Conservation (phyloP, 35 echinoderm and acorn worm species). For the Patiria miniata region DNA sequence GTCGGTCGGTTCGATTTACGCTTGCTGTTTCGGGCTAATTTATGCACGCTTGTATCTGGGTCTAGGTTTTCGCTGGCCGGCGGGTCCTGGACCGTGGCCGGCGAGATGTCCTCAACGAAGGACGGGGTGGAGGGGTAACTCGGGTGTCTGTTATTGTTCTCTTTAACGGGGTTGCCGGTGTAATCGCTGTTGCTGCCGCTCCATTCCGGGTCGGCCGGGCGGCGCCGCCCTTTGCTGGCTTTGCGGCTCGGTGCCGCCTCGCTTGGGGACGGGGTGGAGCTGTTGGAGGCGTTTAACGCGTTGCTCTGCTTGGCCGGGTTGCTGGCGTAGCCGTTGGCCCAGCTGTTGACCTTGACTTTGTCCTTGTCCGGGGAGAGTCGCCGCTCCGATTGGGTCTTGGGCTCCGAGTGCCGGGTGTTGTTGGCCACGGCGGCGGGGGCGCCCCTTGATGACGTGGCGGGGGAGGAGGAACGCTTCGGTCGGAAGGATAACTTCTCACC, state of each 20-base stretch:
- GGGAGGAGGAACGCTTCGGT: constrained; percentile 19
- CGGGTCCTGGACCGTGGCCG: neutral
- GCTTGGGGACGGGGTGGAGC: neutral
- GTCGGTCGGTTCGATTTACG: constrained; percentile 39
- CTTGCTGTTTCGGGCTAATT: constrained; percentile 36
- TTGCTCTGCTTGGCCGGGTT: constrained; percentile 6
- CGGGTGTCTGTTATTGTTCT: constrained; percentile 16
- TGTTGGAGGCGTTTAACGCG: neutral
- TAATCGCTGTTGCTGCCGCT: neutral
- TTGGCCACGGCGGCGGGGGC: constrained; percentile 32
- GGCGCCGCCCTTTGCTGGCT: neutral
- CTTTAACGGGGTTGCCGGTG: neutral
- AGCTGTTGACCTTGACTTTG: constrained; percentile 53
- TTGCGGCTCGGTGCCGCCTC: neutral
- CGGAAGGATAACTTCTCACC: constrained; percentile 62
- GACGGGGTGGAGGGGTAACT: neutral
- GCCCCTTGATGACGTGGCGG: constrained; percentile 11
- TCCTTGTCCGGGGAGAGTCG: constrained; percentile 55
- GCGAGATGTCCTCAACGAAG: constrained; percentile 1
- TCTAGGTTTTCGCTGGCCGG: constrained; percentile 38
- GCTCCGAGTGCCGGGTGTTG: constrained; percentile 43
- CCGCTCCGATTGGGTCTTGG: constrained; percentile 19
- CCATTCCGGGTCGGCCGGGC: constrained; percentile 4
- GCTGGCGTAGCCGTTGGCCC: neutral
- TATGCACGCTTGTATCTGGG: constrained; percentile 27